Base-by-base conservation (phyloP, 2,797 vertebrate genomes). In the Peromyscus eremicus region DNA sequence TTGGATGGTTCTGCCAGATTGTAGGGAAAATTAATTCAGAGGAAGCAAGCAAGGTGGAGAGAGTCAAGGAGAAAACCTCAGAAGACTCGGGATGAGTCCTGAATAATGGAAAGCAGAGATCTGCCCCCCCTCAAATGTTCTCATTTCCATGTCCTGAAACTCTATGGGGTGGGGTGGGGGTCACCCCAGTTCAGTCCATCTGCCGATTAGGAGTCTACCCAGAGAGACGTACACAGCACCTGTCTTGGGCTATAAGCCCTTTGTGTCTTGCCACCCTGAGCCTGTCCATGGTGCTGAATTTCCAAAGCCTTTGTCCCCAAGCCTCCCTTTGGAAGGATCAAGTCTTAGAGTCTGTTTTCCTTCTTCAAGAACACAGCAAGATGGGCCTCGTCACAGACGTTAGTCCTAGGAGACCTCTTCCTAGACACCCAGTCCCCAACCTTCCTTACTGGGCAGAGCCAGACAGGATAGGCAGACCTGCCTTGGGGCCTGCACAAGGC, bases 211-310 rank as follows among this genome's bases (percentile, higher is more conserved):
- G 57, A 76, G 11, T 83, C 60, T 52, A 87, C 60, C 57, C 88
- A 93, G 76, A 82, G 66, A 94, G 8, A 5, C 43, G 2, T 12
- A 27, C n/a, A 40, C 3, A 60, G 62, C n/a, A 25, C 46, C 92
- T 17, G 89, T 27, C 32, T 17, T 60, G 32, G 34, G 5, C 37
- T 82, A 0, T 29, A 84, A 19, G 6, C 16, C 81, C 40, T 32
- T 29, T 46, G 34, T 7, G 0, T 21, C 8, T 7, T 21, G 11
- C 27, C 2, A 9, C 1, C 13, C 14, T n/a, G 17, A 52, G 21
- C 75, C 97, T 97, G 83, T 97, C 95, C 89, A 0, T 83, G 91
- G 94, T 95, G 21, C 95, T 92, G 96, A 98, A 91, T 14, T 9
- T 2, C 70, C 29, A n/a, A 79, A 23, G 2, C 0, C 29, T 46